Conservation (phyloP, 2,113 vertebrate species). For the Stomatorhinus ivindoensis region DNA sequence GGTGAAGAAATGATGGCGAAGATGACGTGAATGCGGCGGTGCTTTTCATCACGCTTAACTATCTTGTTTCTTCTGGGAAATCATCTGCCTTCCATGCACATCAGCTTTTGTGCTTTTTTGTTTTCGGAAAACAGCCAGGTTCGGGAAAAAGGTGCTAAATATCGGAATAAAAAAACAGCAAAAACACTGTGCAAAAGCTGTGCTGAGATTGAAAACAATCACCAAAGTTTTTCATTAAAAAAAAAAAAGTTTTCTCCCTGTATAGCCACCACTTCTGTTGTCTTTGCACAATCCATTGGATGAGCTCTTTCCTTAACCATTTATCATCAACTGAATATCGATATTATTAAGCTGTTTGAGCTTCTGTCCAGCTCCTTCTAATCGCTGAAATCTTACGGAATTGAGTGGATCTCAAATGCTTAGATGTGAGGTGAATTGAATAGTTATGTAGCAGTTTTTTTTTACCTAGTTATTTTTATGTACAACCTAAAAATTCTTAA, state of each 20-base stretch:
- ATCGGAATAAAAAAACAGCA: constrained; percentile 36
- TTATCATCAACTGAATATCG: neutral
- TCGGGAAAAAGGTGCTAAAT: constrained; percentile 56
- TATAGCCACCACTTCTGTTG: constrained; percentile 5
- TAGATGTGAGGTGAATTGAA: constrained; percentile 23
- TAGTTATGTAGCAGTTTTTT: constrained; percentile 18
- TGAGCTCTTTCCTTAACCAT: constrained; percentile 18
- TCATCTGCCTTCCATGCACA: constrained; percentile 22
- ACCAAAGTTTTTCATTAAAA: constrained; percentile 29
- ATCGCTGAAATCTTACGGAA: constrained; percentile 31
- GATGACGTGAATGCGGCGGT: constrained; percentile 6
- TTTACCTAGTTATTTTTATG: constrained; percentile 29
- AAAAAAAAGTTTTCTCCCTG: neutral
- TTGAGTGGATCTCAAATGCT: constrained; percentile 54
- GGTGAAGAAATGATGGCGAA: constrained; percentile 38
- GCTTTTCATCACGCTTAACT: constrained; percentile 17
- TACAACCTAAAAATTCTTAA: neutral
- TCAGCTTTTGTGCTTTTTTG: constrained; percentile 24
- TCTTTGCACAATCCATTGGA: constrained; percentile 26
- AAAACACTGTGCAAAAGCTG: constrained; percentile 14
- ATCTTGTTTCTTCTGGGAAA: constrained; percentile 20
- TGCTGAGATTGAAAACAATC: constrained; percentile 24
- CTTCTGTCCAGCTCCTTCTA: neutral
- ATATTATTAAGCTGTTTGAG: neutral
- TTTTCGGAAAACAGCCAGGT: constrained; percentile 9